Evolutionary conservation across 2,888 invertebrate genomes (phyloP).

Genomic region (Stenotaenia linearis): DNA sequence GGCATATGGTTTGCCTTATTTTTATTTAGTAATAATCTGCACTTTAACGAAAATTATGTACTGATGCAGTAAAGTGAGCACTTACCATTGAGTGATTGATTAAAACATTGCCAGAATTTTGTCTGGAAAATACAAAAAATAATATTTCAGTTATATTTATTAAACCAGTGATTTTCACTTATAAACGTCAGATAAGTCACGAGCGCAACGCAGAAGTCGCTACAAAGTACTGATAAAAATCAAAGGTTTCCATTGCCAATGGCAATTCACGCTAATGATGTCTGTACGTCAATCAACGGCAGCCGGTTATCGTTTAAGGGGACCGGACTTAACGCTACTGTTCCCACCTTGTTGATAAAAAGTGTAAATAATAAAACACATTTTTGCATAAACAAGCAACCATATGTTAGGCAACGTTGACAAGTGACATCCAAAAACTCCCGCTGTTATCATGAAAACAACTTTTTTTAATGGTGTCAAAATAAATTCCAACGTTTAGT

Average conservation of each 20-base stretch:
- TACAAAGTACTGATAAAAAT: not conserved
- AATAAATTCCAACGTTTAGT: slow-evolving; percentile 14
- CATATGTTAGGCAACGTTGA: not conserved
- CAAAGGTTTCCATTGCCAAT: not conserved
- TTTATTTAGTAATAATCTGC: not conserved
- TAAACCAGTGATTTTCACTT: too few species aligned
- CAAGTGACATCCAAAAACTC: not conserved
- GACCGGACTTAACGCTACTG: not conserved
- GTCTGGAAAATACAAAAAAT: not conserved
- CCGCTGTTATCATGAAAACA: not conserved
- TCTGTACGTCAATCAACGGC: not conserved
- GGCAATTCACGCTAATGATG: not conserved
- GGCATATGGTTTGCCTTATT: not conserved
- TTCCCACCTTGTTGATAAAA: not conserved
- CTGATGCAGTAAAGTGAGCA: not conserved
- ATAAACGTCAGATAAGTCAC: too few species aligned
- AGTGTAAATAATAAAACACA: not conserved
- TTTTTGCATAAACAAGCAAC: not conserved
- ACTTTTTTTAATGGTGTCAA: not conserved
- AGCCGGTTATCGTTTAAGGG: not conserved
- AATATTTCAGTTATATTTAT: too few species aligned
- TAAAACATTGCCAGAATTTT: slow-evolving; percentile 10
- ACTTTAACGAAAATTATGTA: not conserved
- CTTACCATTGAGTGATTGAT: not conserved
- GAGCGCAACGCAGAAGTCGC: too few species aligned